Evolutionary conservation across 2,113 vertebrate species (phyloP), one percentile per base, ranked within the genome.

Genomic region (Protobothrops mucrosquamatus): DNA sequence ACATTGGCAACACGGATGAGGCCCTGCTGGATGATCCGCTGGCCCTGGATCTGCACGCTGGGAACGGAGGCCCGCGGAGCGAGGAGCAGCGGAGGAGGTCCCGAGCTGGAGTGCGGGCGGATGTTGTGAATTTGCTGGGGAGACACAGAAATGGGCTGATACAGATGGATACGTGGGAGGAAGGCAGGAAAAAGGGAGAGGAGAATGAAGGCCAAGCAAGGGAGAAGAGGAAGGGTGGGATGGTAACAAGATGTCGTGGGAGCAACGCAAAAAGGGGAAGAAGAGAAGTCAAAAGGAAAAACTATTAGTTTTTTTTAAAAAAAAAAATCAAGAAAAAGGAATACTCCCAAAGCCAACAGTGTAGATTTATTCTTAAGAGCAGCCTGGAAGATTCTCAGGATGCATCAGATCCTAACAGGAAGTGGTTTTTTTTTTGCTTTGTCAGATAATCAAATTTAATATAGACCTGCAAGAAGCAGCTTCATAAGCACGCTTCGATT

Each of bases 11-110:
- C 99, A 0, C 99, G 98, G 96, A 99, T 99, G 92, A 99, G 98
- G 29, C 99, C 99, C 97, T 99, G 99, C 97, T 99, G 99, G 97
- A 99, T 99, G 95, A 99, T 99, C 29, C 99, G 97, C 97, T 99
- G 99, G 91, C 99, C 99, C 98, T 99, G 99, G 85, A 99, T 97
- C 94, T 99, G 99, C 74, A 99, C 98, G 5, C 97, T 99, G 97
- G 99, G 99, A 93, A 99, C 98, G 0, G 99, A 98, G 0, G 98
- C 99, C 69, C 99, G 97, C 0, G 99, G 99, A 0, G 99, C 99
- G 96, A 99, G 97, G 86, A 99, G 96, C 88, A 99, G 98, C 0
- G 99, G 99, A 0, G 99, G 99, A 0, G 99, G 99, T 3, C 99
- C 99, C 0, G 99, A 98, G 94, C 98, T 98, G 54, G 99, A 98